Evolutionary conservation across 2,113 vertebrate species (phyloP).

Genomic region (Felis chaus): DNA sequence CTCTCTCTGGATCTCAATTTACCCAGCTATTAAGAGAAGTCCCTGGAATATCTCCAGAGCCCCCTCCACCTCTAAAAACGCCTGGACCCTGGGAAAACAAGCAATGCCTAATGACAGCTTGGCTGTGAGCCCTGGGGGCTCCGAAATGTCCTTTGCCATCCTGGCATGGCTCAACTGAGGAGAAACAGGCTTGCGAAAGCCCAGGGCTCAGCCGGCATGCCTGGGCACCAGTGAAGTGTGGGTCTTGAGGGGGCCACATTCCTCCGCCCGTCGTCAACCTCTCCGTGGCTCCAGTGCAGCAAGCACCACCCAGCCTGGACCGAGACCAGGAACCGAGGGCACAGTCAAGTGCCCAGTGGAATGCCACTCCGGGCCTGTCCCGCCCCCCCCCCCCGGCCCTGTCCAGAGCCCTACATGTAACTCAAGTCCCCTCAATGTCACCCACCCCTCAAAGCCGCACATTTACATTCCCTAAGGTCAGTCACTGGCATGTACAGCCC

Average conservation of each 20-base stretch:
- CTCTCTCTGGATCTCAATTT: constrained; percentile 37
- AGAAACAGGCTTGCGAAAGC: constrained; percentile 39
- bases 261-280: constrained; percentile 3
- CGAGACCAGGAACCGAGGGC: not conserved
- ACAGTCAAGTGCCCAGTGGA: constrained; percentile 20
- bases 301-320: not conserved
- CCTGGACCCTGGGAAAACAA: constrained; percentile 54
- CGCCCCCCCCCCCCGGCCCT: not conserved
- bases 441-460: not conserved
- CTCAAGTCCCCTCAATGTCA: not conserved
- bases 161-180: constrained; percentile 13
- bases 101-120: not conserved
- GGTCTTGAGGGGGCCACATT: constrained; percentile 53
- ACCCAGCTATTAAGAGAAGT: constrained; percentile 21
- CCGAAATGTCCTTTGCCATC: constrained; percentile 57
- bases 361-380: constrained; percentile 16
- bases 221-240: constrained; percentile 58
- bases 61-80: not conserved
- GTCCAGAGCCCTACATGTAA: not conserved
- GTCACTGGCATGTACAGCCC: not conserved
- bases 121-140: constrained; percentile 41
- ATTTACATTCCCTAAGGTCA: not conserved
- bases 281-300: not conserved
- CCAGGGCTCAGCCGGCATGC: constrained; percentile 39
- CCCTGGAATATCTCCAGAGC: constrained; percentile 32